Conservation (phyloP, 2,797 vertebrate species). For the Staurois parvus region DNA sequence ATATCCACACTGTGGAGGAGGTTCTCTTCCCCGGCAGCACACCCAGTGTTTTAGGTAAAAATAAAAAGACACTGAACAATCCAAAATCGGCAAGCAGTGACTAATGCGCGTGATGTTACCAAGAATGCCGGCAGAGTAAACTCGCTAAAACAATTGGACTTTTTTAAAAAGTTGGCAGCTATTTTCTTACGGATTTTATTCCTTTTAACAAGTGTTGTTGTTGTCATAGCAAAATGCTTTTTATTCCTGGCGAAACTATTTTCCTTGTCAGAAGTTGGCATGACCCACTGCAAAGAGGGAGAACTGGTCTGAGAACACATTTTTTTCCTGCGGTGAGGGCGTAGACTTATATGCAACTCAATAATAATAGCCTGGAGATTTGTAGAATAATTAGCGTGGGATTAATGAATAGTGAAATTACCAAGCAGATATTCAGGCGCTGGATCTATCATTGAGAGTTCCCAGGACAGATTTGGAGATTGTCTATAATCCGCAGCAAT, state of each 20-base stretch:
- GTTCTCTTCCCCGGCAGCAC: too few relatives aligned
- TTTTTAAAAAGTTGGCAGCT: conserved; percentile 28
- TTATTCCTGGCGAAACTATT: conserved; percentile 31
- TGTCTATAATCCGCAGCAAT: too few relatives aligned
- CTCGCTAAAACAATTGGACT: conserved; percentile 25
- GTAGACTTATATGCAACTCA: not conserved
- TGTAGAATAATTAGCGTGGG: not conserved
- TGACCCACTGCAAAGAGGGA: conserved; percentile 20
- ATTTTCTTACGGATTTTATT: conserved; percentile 16
- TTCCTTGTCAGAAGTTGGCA: conserved; percentile 25
- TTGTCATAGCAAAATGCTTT: conserved; percentile 45
- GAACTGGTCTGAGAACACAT: conserved; percentile 43
- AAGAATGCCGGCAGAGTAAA: not conserved
- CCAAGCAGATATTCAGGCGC: too few relatives aligned
- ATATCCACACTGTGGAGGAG: not conserved
- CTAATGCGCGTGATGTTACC: not conserved
- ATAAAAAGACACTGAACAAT: not conserved
- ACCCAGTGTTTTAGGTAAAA: too few relatives aligned
- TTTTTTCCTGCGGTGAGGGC: conserved; percentile 6
- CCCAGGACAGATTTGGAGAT: too few relatives aligned
- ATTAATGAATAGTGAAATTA: too few relatives aligned
- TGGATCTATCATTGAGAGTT: too few relatives aligned
- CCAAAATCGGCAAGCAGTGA: conserved; percentile 1
- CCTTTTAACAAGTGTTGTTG: conserved; percentile 36
- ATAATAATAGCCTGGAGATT: not conserved